Evolutionary conservation across 2,888 invertebrate genomes (phyloP), one percentile per base, ranked within the genome.

Genomic region (Plebejus melissa): DNA sequence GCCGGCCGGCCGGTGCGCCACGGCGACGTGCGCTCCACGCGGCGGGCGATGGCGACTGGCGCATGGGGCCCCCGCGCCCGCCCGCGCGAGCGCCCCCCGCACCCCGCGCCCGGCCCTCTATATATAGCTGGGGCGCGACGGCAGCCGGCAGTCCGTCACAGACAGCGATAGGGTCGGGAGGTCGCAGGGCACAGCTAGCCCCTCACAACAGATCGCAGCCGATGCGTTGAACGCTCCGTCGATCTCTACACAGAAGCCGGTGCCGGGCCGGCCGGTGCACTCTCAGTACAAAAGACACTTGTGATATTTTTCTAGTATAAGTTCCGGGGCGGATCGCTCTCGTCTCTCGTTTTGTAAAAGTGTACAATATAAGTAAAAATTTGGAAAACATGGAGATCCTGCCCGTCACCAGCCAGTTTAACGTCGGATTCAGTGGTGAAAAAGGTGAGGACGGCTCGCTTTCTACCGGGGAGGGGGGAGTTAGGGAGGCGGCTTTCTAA

Each of bases 341-440:
- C 85, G 86, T 85, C 88, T 88, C 88, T 88, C 86, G 86, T 76
- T 77, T 85, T 87, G 78, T 79, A 84, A 91, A 93, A 93, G 94
- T 94, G 94, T 92, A 93, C 93, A 93, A 92, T 90, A 92, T 92
- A 91, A 93, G 93, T 91, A 91, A 94, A 88, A 87, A 93, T 91
- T 91, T 91, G 91, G 91, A 93, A 85, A 95, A 95, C 89, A 97
- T 97, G 97, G 97, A 97, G 94, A 96, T 97, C 91, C 94, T 97
- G 89, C 95, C 96, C 89, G 95, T 96, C 88, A 95, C 95, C 90
- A 96, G 95, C 94, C 95, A 95, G 93, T 95, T 96, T 90, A 95
- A 94, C 90, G 96, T 96, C 88, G 95, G 96, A 94, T 96, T 96
- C 94, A 95, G 95, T 91, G 95, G 95, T 91, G 95, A 95, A 88